Conservation (phyloP, 2,888 invertebrate species). For the Rhagium mordax region DNA sequence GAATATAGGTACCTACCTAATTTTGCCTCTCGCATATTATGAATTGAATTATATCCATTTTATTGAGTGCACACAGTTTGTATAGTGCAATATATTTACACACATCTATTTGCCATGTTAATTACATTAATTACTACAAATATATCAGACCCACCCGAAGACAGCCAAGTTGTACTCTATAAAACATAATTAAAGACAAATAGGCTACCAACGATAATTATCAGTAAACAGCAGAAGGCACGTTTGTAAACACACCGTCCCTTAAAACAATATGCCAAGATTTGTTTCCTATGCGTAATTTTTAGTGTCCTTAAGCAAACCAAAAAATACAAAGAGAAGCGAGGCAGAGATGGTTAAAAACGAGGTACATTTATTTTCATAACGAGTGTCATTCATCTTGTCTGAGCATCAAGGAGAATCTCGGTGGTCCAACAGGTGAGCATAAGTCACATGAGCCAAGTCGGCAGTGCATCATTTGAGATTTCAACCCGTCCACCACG, state of each 20-base stretch:
- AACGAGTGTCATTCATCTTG: slow-evolving; percentile 39
- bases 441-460: slow-evolving; percentile 31
- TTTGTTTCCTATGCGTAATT: neutral
- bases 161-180: neutral
- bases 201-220: slow-evolving; percentile 2
- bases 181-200: neutral
- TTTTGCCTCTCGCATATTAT: neutral
- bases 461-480: slow-evolving; percentile 29
- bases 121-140: slow-evolving; percentile 1
- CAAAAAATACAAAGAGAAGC: slow-evolving; percentile 15
- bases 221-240: neutral
- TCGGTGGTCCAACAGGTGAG: slow-evolving; percentile 36
- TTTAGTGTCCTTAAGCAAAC: neutral
- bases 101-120: neutral
- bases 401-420: slow-evolving; percentile 24
- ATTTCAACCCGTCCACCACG: slow-evolving; percentile 8
- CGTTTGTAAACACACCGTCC: neutral
- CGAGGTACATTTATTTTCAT: slow-evolving; percentile 34
- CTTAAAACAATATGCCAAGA: slow-evolving; percentile 1
- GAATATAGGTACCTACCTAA: too few relatives aligned
- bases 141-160: neutral
- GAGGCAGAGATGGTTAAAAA: slow-evolving; percentile 21
- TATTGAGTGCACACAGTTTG: neutral
- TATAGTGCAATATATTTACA: neutral
- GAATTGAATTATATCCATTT: neutral